These are phyloP conservation scores for Lytechinus pictus DNA, from an alignment of 35 echinoderm and acorn worm genomes.

Conservation along the genomic window DNA sequence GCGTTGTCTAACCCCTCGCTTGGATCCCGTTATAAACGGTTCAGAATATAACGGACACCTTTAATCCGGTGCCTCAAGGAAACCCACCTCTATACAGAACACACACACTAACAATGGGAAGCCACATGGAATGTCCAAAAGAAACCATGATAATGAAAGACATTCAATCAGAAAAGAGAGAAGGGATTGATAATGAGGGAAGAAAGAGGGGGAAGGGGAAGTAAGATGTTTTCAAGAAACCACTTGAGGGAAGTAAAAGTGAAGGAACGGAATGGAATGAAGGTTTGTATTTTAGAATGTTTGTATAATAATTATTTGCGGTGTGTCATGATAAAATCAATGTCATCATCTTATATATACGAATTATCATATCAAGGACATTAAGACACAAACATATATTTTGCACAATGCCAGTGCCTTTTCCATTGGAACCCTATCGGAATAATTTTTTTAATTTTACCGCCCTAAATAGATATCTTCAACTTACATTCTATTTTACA, in stretches of 20 bases:
- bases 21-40: not conserved
- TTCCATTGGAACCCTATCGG: too few relatives aligned
- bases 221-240: not conserved
- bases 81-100: not conserved
- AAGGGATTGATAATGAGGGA: not conserved
- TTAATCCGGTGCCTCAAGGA: not conserved
- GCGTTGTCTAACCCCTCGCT: not conserved
- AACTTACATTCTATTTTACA: too few relatives aligned
- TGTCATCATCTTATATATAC: too few relatives aligned
- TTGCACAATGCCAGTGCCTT: too few relatives aligned
- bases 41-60: not conserved
- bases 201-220: not conserved
- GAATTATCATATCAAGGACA: too few relatives aligned
- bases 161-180: not conserved
- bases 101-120: not conserved
- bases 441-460: too few relatives aligned
- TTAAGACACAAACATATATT: too few relatives aligned
- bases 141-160: not conserved
- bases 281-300: too few relatives aligned
- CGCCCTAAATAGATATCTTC: too few relatives aligned
- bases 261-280: not conserved
- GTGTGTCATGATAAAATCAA: too few relatives aligned
- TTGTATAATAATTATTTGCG: too few relatives aligned
- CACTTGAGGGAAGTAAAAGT: not conserved
- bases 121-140: not conserved